A percentile compares a stretch with the other conserved stretches of the same genome.
phyloP scores from a whole-genome alignment of 1,140 invertebrate species.

The Orius insidiosus region DNA sequence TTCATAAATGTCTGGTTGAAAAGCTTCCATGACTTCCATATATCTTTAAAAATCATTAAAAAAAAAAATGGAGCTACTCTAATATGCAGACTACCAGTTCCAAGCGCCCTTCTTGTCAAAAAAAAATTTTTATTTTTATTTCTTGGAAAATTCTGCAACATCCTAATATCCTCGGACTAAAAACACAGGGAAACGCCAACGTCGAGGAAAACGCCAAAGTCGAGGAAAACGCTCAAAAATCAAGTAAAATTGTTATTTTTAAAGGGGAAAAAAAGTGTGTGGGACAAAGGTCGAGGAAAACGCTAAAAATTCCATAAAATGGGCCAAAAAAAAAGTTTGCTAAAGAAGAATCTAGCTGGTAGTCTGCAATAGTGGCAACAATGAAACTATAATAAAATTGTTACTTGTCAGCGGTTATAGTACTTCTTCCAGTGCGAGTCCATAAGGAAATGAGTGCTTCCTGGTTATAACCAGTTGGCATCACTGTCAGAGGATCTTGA shows the following conservation, averaged over 20 bases:
- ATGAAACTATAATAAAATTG: conserved; percentile 4
- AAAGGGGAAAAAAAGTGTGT: neutral
- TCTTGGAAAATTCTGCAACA: neutral
- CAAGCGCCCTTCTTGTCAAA: neutral
- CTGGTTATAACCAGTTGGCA: conserved; percentile 43
- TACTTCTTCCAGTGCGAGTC: conserved; percentile 48
- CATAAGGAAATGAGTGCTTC: conserved; percentile 47
- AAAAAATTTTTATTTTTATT: neutral
- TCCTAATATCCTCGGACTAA: neutral
- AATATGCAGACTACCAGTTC: neutral
- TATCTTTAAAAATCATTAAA: conserved; percentile 34
- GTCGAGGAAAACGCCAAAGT: too few relatives aligned
- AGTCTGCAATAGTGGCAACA: too few relatives aligned
- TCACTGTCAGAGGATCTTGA: conserved; percentile 43
- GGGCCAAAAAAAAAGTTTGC: too few relatives aligned
- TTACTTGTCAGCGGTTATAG: conserved; percentile 35
- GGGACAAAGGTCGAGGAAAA: too few relatives aligned
- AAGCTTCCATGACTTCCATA: conserved; percentile 55
- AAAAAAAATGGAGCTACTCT: neutral
- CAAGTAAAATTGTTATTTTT: too few relatives aligned
- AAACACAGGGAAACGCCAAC: neutral
- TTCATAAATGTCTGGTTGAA: conserved; percentile 62
- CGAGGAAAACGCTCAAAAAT: too few relatives aligned
- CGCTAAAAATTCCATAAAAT: too few relatives aligned
- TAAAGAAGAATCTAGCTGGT: too few relatives aligned